Evolutionary conservation across 2,113 vertebrate species (phyloP).

Genomic region (Actinemys pallida): DNA sequence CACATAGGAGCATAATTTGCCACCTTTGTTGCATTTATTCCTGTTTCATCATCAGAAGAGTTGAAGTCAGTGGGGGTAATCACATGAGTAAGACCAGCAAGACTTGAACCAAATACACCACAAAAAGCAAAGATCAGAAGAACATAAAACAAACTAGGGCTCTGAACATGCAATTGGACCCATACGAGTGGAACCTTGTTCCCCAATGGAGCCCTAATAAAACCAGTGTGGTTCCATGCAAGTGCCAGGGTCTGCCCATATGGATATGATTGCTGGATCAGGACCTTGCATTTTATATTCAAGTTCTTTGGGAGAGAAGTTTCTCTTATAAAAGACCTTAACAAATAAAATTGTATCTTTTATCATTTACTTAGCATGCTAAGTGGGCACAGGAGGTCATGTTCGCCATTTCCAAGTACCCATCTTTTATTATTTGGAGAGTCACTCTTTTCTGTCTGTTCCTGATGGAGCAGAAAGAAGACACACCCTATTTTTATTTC

Average conservation of each 20-base stretch:
- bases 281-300: constrained; percentile 13
- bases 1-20: constrained; percentile 24
- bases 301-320: neutral
- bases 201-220: neutral
- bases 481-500: neutral
- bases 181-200: neutral
- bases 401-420: neutral
- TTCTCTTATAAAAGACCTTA: neutral
- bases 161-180: neutral
- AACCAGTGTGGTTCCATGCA: constrained; percentile 9
- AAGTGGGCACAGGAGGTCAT: neutral
- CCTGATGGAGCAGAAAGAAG: neutral
- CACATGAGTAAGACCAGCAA: neutral
- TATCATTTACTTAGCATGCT: neutral
- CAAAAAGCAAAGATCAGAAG: neutral
- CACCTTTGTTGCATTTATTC: constrained; percentile 7
- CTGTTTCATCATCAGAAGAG: constrained; percentile 6
- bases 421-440: neutral
- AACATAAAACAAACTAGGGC: neutral
- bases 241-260: constrained; percentile 6
- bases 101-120: neutral
- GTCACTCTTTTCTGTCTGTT: neutral
- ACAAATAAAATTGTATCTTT: neutral
- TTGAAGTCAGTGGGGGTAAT: neutral
- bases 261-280: neutral